Evolutionary conservation across 2,113 vertebrate species (phyloP).

Genomic region (Gila orcuttii): DNA sequence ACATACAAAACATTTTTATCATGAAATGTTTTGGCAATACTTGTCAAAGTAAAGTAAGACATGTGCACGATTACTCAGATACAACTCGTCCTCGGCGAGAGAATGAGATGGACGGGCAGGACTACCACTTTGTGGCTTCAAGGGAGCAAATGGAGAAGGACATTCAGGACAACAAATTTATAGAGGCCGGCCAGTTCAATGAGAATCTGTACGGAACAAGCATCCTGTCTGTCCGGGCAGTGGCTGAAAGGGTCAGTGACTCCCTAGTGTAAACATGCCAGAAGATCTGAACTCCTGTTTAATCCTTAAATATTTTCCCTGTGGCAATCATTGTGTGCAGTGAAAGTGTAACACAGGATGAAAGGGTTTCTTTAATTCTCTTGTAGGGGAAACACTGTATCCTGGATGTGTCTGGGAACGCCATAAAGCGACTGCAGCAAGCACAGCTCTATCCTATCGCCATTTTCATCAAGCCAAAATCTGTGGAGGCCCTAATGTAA

Average conservation of each 20-base stretch:
- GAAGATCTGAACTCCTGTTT: neutral
- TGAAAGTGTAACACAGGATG: neutral
- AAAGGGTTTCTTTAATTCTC: slow-evolving; percentile 39
- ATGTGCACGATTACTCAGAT: slow-evolving; percentile 73
- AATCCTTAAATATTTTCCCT: slow-evolving; percentile 23
- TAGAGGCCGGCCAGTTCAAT: slow-evolving; percentile 97
- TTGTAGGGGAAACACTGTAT: slow-evolving; percentile 97
- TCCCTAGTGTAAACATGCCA: slow-evolving; percentile 15
- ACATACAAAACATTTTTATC: neutral
- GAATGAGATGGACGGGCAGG: slow-evolving; percentile 94
- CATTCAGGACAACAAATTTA: slow-evolving; percentile 99
- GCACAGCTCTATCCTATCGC: slow-evolving; percentile 97
- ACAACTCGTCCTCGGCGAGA: slow-evolving; percentile 93
- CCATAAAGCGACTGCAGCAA: slow-evolving; percentile 98
- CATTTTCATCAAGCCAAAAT: slow-evolving; percentile 99
- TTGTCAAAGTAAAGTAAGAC: neutral
- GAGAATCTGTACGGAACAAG: slow-evolving; percentile 98
- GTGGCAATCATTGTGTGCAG: neutral
- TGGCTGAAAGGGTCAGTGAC: slow-evolving; percentile 90
- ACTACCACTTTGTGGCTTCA: slow-evolving; percentile 95
- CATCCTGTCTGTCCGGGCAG: slow-evolving; percentile 94
- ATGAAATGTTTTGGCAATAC: neutral
- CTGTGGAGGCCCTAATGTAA: slow-evolving; percentile 97
- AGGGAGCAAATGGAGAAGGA: slow-evolving; percentile 99
- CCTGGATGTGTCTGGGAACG: slow-evolving; percentile 97